Evolutionary conservation across 2,888 invertebrate species (phyloP), one percentile per base, ranked within the genome.

Genomic region (Acrobasis repandana): DNA sequence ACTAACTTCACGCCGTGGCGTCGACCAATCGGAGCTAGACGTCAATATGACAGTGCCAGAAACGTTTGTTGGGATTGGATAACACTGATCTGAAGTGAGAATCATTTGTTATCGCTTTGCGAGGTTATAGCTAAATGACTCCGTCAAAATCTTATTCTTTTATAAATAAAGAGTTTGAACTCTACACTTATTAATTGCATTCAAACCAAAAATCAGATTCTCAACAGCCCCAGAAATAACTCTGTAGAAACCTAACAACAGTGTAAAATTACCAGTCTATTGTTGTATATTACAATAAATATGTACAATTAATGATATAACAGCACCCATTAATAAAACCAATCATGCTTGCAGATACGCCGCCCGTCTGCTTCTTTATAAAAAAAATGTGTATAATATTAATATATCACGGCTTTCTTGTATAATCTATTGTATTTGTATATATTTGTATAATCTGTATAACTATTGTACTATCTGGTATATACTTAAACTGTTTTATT

Each of bases 161-260:
- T 28, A 6, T 28, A 28, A 28, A 28, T 28, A 28, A 6, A 28
- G 28, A 28, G 28, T 28, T 8, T 2, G 6, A 28, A 28, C 28
- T 28, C 28, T 28, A 2, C n/a, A n/a, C 4, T 20, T 3, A 20
- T 20, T 20, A 2, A 20, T 20, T 20, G 2, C 20, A 20, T 20
- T 20, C 2, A 10, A 11, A 1, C 8, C 11, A 33, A 16, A 59
- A 43, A 68, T 66, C 65, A 67, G 67, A 68, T 75, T 73, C 74
- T 66, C 71, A 74, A 71, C 82, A 81, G 73, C 76, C 79, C 81
- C 85, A 76, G 76, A 65, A 74, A 86, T 86, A 89, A 81, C 84
- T 90, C 84, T 89, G 90, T 90, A 90, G 90, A 88, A 90, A 90
- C 88, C 90, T 90, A 90, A 90, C 83, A 91, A 90, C 89, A 86